Evolutionary conservation across 2,888 invertebrate species (phyloP).

Genomic region (Tipula helvola): DNA sequence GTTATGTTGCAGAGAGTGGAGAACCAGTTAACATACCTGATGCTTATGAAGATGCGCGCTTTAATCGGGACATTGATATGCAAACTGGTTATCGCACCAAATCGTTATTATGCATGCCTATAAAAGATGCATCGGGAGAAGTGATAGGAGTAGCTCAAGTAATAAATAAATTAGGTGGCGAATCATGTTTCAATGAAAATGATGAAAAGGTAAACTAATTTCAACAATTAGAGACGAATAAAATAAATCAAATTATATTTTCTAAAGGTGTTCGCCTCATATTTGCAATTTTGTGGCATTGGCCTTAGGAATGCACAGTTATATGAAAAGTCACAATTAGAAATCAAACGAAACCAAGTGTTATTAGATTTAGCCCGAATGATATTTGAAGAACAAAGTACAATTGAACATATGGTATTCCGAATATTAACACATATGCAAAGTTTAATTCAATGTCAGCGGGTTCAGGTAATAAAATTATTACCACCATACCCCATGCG

Average conservation of each 20-base stretch:
- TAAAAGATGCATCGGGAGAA: conserved; percentile 86
- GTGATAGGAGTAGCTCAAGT: conserved; percentile 96
- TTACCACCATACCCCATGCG: not conserved
- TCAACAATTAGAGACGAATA: not conserved
- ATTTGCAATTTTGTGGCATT: conserved; percentile 93
- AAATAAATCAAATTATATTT: not conserved
- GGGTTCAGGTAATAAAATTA: conserved; percentile 63
- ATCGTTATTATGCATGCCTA: conserved; percentile 90
- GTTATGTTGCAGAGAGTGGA: conserved; percentile 86
- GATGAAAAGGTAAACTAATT: conserved; percentile 52
- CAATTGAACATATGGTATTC: conserved; percentile 88
- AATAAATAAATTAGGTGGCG: conserved; percentile 79
- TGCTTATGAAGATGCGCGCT: conserved; percentile 84
- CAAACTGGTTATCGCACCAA: conserved; percentile 87
- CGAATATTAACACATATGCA: conserved; percentile 89
- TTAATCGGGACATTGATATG: conserved; percentile 88
- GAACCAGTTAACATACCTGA: conserved; percentile 91
- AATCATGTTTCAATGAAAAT: conserved; percentile 59
- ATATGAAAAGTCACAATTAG: conserved; percentile 87
- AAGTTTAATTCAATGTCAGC: conserved; percentile 85
- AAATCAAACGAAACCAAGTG: conserved; percentile 91
- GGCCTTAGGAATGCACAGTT: conserved; percentile 91
- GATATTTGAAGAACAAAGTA: conserved; percentile 94
- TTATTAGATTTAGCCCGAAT: conserved; percentile 87
- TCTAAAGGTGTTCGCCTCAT: conserved; percentile 69